These are phyloP conservation scores for Polydesmus complanatus DNA, from an alignment of 2,888 invertebrate species.

Conservation along the genomic window DNA sequence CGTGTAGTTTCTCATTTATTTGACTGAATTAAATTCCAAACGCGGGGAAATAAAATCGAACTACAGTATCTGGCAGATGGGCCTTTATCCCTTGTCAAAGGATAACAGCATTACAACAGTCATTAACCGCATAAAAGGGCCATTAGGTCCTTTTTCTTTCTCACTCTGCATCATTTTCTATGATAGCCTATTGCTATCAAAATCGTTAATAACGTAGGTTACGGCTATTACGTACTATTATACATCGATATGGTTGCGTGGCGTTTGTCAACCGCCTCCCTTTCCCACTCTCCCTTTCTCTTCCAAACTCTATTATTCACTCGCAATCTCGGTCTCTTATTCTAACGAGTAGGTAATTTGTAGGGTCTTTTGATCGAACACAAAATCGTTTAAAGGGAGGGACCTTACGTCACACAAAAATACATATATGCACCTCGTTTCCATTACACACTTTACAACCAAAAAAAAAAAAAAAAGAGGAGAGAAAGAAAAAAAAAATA, in stretches of 20 bases:
- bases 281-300: too few species aligned
- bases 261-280: neutral
- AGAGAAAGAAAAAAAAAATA: neutral
- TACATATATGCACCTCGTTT: too few species aligned
- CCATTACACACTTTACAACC: too few species aligned
- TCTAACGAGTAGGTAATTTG: neutral
- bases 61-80: neutral
- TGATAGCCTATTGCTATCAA: neutral
- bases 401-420: neutral
- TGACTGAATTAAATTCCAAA: too few species aligned
- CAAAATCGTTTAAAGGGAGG: neutral
- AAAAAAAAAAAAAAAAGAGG: neutral
- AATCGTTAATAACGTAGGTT: neutral
- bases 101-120: neutral
- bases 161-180: neutral
- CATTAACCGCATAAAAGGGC: neutral
- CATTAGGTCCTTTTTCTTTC: neutral
- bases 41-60: too few species aligned
- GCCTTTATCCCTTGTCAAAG: neutral
- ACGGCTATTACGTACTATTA: neutral
- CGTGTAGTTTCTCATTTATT: too few species aligned
- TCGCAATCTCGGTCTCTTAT: too few species aligned
- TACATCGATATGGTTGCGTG: neutral
- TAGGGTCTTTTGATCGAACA: too few species aligned
- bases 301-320: too few species aligned